Evolutionary conservation across 2,113 vertebrate genomes (phyloP).

Genomic region (Poeciliopsis occidentalis): DNA sequence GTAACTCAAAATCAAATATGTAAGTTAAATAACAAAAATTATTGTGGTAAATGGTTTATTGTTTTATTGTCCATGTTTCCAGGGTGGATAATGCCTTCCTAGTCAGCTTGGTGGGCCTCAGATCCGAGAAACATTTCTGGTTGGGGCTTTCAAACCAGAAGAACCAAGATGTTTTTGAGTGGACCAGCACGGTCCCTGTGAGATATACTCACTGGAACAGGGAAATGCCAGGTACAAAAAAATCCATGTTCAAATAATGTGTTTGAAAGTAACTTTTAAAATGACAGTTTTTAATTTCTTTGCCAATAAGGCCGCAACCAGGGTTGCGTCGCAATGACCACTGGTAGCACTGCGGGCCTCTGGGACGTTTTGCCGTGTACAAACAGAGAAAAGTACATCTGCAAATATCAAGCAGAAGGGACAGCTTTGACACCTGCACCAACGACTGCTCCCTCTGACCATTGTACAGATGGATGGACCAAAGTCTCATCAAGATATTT

Average conservation of each 20-base stretch:
- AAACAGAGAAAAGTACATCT: conserved; percentile 89
- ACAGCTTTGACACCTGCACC: conserved; percentile 52
- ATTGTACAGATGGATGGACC: conserved; percentile 78
- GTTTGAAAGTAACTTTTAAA: rapidly evolving
- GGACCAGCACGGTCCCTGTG: conserved; percentile 80
- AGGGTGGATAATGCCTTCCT: conserved; percentile 95
- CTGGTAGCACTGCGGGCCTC: conserved; percentile 88
- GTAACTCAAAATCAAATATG: no score
- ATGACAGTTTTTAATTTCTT: neutral
- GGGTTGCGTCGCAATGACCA: conserved; percentile 93
- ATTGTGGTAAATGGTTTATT: neutral
- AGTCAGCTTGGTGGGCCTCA: conserved; percentile 88
- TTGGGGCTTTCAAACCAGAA: conserved; percentile 88
- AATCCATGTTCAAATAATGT: neutral
- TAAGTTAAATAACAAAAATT: no score
- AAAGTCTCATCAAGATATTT: conserved; percentile 54
- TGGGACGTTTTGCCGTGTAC: conserved; percentile 92
- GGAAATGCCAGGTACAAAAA: conserved; percentile 67
- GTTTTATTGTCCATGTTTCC: conserved; percentile 5
- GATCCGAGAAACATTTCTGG: conserved; percentile 91
- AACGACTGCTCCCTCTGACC: conserved; percentile 61
- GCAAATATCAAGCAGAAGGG: conserved; percentile 88
- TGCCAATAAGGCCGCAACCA: conserved; percentile 60
- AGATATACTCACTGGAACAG: conserved; percentile 90
- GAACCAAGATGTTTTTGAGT: conserved; percentile 83